Conservation (phyloP, 2,113 vertebrate genomes). For the Brachyistius frenatus region DNA sequence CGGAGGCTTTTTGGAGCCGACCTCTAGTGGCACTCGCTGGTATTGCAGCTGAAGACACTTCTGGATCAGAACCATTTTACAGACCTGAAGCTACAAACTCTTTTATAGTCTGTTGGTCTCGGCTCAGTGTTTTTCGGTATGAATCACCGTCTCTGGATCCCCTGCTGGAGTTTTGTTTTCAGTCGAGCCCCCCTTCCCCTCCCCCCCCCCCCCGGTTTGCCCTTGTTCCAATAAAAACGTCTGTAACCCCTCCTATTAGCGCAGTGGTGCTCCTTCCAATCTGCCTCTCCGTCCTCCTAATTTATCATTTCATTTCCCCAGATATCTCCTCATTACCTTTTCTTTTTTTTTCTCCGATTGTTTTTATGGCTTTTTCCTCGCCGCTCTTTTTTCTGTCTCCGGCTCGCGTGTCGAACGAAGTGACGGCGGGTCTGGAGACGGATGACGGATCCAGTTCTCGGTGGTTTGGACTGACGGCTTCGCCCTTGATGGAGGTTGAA, state of each 20-base stretch:
- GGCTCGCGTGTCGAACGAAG: no score
- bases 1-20: no score
- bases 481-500: slow-evolving; percentile 54
- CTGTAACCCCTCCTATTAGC: slow-evolving; percentile 67
- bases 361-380: slow-evolving; percentile 44
- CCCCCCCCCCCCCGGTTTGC: slow-evolving; percentile 43
- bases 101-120: no score
- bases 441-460: slow-evolving; percentile 37
- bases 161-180: slow-evolving; percentile 4
- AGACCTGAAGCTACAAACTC: no score
- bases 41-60: no score
- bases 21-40: no score
- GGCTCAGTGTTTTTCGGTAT: no score
- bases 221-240: slow-evolving; percentile 69
- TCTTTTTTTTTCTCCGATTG: slow-evolving; percentile 13
- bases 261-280: slow-evolving; percentile 57
- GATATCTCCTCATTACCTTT: slow-evolving; percentile 66
- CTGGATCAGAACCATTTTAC: no score
- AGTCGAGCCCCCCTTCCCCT: neutral
- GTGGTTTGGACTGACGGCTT: slow-evolving; percentile 45
- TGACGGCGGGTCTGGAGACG: no score
- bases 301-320: slow-evolving; percentile 71
- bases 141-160: slow-evolving; percentile 2
- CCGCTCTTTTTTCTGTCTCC: slow-evolving; percentile 43
- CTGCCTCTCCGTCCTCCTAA: slow-evolving; percentile 52